Evolutionary conservation across 35 echinoderm and acorn worm species (phyloP), one percentile per base, ranked within the genome.

Genomic region (Heliocidaris erythrogramma): DNA sequence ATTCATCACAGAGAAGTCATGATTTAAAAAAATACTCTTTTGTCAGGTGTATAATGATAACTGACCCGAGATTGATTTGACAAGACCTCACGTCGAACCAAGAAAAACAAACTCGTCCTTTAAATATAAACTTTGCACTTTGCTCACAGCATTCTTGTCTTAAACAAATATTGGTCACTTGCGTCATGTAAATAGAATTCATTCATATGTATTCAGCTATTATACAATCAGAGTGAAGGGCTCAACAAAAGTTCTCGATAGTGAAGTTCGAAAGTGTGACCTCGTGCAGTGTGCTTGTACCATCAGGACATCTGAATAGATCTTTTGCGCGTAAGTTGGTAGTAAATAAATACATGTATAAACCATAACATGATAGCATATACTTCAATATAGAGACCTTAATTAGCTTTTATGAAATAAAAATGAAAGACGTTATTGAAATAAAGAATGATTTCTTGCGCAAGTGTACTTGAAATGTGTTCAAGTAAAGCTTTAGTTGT

Each of bases 81-180:
- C 65, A 78, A 78, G 27, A 78, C 21, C 27, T 7, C 65, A 27
- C 21, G 21, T 78, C 65, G 27, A 42, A 78, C 18, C 65, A 27
- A 27, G 18, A 24, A 7, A 78, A 78, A 78, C 65, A 78, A 78
- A n/a, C 5, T 6, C 65, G 60, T 78, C 65, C 65, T 78, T 78
- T 78, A 27, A 78, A 78, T 78, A 78, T 27, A 78, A 78, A 78
- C 65, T 78, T 78, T 78, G 65, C 65, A 78, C 65, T 78, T 78
- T 78, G 27, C 24, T 78, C 65, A n/a, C 65, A 78, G 65, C 65
- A 78, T 78, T 78, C 65, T 78, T 78, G 65, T 78, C 65, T 78
- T 27, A 29, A 78, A 24, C 65, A 78, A 78, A 78, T 78, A 78
- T 78, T 78, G 21, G 65, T n/a, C 65, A 78, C 27, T 78, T 4